phyloP scores from a whole-genome alignment of 1,140 invertebrate genomes.

The Cecropterus lyciades region DNA sequence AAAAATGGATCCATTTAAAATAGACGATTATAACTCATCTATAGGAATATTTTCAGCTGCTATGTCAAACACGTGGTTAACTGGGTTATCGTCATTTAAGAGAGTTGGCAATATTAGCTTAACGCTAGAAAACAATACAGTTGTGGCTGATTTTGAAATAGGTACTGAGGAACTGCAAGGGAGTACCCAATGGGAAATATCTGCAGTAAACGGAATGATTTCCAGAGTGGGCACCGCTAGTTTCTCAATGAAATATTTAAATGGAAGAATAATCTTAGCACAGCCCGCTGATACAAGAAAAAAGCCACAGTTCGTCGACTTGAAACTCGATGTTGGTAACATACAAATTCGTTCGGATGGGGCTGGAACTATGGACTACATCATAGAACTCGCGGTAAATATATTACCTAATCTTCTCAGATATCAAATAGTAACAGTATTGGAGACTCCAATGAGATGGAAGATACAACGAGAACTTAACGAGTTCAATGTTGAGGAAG shows the following conservation, averaged over 20 bases:
- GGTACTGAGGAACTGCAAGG: conserved; percentile 92
- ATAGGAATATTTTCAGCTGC: conserved; percentile 88
- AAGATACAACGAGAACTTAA: conserved; percentile 89
- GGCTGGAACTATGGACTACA: conserved; percentile 92
- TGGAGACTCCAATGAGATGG: conserved; percentile 89
- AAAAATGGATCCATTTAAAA: conserved; percentile 89
- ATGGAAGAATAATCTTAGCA: conserved; percentile 86
- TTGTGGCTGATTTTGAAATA: conserved; percentile 88
- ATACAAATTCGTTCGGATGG: conserved; percentile 91
- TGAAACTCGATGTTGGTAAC: conserved; percentile 92
- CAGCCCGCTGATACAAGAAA: conserved; percentile 91
- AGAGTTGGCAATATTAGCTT: conserved; percentile 91
- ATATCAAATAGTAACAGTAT: conserved; percentile 93
- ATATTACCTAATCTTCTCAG: conserved; percentile 92
- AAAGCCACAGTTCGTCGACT: conserved; percentile 87
- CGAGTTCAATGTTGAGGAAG: conserved; percentile 89
- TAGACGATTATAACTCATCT: conserved; percentile 89
- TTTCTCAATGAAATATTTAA: conserved; percentile 92
- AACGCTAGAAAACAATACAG: conserved; percentile 88
- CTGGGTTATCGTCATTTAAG: conserved; percentile 91
- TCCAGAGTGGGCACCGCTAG: conserved; percentile 88
- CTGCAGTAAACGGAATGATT: conserved; percentile 87
- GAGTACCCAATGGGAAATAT: conserved; percentile 91
- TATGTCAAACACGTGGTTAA: conserved; percentile 90
- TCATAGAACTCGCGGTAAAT: conserved; percentile 91